These are phyloP conservation scores for Odontamblyopus rebecca DNA, from an alignment of 2,797 vertebrate genomes.

Conservation along the genomic window DNA sequence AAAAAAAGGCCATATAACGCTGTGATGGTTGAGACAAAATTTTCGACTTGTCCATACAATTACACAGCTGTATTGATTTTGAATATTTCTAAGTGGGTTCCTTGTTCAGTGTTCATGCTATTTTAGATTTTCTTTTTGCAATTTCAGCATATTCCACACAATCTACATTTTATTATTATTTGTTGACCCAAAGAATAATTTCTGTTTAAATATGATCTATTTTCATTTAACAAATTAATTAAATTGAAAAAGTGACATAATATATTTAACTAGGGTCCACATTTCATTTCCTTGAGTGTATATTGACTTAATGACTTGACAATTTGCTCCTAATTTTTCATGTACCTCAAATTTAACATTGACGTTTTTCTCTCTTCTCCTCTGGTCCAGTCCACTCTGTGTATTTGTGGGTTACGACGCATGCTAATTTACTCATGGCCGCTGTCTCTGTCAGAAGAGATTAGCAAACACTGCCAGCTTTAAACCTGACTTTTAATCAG, in stretches of 20 bases:
- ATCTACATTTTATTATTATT: not conserved
- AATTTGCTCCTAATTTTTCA: not conserved
- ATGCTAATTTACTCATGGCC: conserved; percentile 67
- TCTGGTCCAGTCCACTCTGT: not conserved
- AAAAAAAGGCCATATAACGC: not conserved
- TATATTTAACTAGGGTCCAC: not conserved
- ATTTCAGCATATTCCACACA: no score
- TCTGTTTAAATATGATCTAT: not conserved
- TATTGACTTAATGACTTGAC: not conserved
- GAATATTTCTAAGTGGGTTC: conserved; percentile 40
- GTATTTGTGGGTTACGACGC: conserved; percentile 23
- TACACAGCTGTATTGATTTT: conserved; percentile 52
- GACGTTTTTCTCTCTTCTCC: no score
- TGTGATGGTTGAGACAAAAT: conserved; percentile 1
- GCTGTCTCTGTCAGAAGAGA: conserved; percentile 42
- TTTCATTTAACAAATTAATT: not conserved
- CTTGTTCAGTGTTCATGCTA: not conserved
- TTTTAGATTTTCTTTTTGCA: not conserved
- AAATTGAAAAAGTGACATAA: not conserved
- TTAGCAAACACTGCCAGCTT: conserved; percentile 23
- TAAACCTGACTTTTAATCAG: not conserved
- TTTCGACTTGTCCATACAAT: conserved; percentile 29
- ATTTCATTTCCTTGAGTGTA: not conserved
- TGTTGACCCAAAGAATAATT: not conserved
- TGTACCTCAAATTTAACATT: not conserved